Evolutionary conservation across 2,888 invertebrate species (phyloP).

Genomic region (Lysandra coridon): DNA sequence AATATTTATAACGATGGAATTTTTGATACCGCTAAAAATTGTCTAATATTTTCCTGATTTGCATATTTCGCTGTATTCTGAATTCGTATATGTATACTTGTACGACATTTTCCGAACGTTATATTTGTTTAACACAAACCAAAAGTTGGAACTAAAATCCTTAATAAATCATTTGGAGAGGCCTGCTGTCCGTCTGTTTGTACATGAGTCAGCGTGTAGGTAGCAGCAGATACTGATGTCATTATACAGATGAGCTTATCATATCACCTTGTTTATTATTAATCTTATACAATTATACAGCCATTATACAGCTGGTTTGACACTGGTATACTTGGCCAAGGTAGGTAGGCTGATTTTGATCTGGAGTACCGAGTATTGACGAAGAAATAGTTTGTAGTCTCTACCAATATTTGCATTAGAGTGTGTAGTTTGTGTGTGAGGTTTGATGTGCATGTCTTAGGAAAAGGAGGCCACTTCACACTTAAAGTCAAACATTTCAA

Average conservation of each 20-base stretch:
- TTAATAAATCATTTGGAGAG: constrained; percentile 13
- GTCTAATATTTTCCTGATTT: no score
- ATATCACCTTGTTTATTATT: constrained; percentile 16
- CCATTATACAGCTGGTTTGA: not conserved
- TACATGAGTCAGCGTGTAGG: constrained; percentile 20
- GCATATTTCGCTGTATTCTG: not conserved
- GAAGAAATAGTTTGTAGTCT: not conserved
- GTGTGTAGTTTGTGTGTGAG: not conserved
- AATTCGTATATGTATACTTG: not conserved
- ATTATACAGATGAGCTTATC: constrained; percentile 17
- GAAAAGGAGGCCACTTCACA: no score
- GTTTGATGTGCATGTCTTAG: no score
- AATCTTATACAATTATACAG: not conserved
- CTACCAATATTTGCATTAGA: not conserved
- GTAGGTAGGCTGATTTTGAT: not conserved
- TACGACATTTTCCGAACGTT: not conserved
- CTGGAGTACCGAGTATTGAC: not conserved
- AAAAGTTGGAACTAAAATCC: not conserved
- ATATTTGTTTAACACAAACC: not conserved
- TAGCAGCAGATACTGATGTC: constrained; percentile 24
- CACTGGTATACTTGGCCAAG: not conserved
- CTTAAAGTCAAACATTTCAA: no score
- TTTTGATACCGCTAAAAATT: no score
- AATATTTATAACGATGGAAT: no score
- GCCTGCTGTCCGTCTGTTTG: constrained; percentile 1